Percentiles rank a stretch among this genome's conserved stretches.
Evolutionary conservation across 2,113 vertebrate species (phyloP).

Genomic region (Poeciliopsis retropinna): DNA sequence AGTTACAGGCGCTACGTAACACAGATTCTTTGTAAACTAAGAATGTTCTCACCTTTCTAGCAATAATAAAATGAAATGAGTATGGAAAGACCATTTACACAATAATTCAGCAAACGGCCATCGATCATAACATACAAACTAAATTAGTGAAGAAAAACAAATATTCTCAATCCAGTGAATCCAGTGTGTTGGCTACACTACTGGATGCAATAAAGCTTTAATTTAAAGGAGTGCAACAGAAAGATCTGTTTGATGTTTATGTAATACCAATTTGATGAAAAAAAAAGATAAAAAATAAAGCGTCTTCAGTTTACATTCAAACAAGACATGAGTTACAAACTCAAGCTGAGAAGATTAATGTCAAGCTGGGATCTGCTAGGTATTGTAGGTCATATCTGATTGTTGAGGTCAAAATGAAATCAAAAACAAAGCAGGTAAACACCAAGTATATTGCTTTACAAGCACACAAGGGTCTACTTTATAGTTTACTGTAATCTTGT

Average conservation of each 20-base stretch:
- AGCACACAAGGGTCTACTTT: not conserved
- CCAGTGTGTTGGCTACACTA: too few relatives aligned
- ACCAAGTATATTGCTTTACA: conserved; percentile 20
- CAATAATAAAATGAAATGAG: too few relatives aligned
- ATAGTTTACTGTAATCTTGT: conserved; percentile 12
- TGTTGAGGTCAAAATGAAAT: not conserved
- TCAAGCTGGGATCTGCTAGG: too few relatives aligned
- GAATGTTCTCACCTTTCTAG: too few relatives aligned
- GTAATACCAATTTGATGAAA: not conserved
- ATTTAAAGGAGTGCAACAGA: not conserved
- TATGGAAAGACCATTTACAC: too few relatives aligned
- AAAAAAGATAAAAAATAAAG: too few relatives aligned
- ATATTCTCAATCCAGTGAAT: not conserved
- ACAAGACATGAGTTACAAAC: too few relatives aligned
- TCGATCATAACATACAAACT: not conserved
- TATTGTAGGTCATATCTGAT: not conserved
- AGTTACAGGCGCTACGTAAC: too few relatives aligned
- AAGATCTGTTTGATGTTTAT: not conserved
- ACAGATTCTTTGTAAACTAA: too few relatives aligned
- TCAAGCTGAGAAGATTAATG: too few relatives aligned
- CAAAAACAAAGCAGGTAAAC: conserved; percentile 17
- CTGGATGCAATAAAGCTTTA: not conserved
- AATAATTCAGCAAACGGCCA: too few relatives aligned
- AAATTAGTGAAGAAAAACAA: not conserved
- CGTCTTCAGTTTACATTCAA: too few relatives aligned